Evolutionary conservation across 2,797 vertebrate species (phyloP).

Genomic region (Melanotaenia pygmaea): DNA sequence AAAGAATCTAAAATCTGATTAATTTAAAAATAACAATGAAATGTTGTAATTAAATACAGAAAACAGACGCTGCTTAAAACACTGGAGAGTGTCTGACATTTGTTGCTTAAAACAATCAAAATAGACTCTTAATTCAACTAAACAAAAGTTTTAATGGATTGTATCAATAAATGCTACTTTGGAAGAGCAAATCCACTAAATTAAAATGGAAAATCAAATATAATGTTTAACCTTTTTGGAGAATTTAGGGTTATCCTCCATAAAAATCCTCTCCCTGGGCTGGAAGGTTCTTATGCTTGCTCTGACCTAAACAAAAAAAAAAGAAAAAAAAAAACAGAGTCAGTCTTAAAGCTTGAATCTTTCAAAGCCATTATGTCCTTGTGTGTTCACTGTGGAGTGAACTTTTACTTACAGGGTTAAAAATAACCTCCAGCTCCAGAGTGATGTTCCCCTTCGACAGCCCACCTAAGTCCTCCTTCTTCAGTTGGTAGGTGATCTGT

Average conservation of each 20-base stretch:
- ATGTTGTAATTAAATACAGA: neutral
- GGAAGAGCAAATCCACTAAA: neutral
- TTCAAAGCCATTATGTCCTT: conserved; percentile 20
- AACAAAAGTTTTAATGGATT: neutral
- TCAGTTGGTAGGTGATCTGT: conserved; percentile 85
- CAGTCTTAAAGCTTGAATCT: conserved; percentile 22
- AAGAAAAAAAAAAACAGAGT: conserved; percentile 8
- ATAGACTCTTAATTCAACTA: neutral
- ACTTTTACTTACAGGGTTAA: conserved; percentile 91
- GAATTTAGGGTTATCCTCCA: conserved; percentile 93
- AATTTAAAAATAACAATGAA: neutral
- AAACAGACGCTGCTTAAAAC: neutral
- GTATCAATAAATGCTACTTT: neutral
- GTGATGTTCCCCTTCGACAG: conserved; percentile 91
- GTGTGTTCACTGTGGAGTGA: conserved; percentile 33
- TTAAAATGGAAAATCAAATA: neutral
- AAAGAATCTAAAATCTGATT: no score
- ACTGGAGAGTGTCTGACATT: neutral
- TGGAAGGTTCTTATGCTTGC: conserved; percentile 91
- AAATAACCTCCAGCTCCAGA: conserved; percentile 94
- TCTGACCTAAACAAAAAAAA: conserved; percentile 83
- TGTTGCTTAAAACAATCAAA: neutral
- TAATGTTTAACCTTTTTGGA: conserved; percentile 92
- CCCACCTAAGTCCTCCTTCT: conserved; percentile 91
- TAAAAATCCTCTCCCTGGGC: conserved; percentile 87